Evolutionary conservation across 2,888 invertebrate species (phyloP), one percentile per base, ranked within the genome.

Genomic region (Eupithecia dodoneata): DNA sequence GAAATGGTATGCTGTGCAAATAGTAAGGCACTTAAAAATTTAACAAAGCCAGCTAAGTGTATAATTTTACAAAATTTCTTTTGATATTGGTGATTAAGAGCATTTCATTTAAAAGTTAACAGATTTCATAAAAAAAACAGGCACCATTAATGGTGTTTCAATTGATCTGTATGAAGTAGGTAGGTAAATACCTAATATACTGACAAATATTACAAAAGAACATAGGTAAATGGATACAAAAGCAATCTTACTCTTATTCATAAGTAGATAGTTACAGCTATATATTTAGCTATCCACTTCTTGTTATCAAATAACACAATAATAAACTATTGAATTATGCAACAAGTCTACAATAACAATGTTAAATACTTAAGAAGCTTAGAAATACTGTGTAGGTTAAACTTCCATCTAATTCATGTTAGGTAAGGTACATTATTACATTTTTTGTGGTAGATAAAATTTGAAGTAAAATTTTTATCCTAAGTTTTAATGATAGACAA

Each of bases 321-420:
- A 91, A 94, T 94, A 94, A 94, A 94, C 94, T 94, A 93, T 94
- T 93, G 89, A 94, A 93, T 90, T 85, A 88, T 90, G 91, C 88
- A 94, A 94, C 94, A 93, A 90, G 90, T 88, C 91, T 91, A 92
- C 87, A 89, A 87, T 86, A 88, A 85, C 85, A 86, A 83, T 81
- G 80, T 83, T 84, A 86, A 80, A 80, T 66, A 67, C 65, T 84
- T 78, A 82, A 75, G 78, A 83, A 83, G 78, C 80, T 84, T 81
- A 81, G 81, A 83, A 81, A 85, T 80, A 83, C 80, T 83, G 80
- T 78, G 78, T 78, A 79, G 75, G 75, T 76, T 79, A 74, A 81
- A 82, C 78, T 83, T 77, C 55, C n/a, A 30, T 63, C 75, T 81
- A 84, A 84, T 80, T 83, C 78, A 81, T 82, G 71, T 83, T 12